A percentile compares a stretch with the other conserved stretches of the same genome.
Conservation (phyloP, 2,113 vertebrate species). For the Mirounga angustirostris region DNA sequence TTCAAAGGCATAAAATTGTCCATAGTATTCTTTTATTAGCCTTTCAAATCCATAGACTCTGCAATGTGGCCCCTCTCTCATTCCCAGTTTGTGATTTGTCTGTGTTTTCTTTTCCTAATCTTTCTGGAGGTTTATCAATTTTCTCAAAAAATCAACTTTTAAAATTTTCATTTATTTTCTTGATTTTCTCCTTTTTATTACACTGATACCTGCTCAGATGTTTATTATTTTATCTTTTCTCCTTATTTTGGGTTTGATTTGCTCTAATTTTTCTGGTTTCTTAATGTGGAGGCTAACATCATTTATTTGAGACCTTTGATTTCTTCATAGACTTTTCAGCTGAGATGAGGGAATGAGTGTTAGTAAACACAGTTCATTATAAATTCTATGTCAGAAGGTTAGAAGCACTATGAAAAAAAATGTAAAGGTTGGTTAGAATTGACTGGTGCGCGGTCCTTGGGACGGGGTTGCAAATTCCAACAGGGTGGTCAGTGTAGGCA, state of each 20-base stretch:
- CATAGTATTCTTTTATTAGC: background rate
- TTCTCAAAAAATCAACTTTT: background rate
- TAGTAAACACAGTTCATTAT: background rate
- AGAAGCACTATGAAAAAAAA: background rate
- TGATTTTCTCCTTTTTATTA: background rate
- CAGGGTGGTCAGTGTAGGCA: background rate
- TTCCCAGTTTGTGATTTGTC: background rate
- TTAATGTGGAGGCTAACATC: background rate
- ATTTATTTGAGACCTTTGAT: background rate
- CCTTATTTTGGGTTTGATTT: background rate
- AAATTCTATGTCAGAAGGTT: background rate
- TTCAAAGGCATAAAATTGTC: background rate
- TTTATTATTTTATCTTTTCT: background rate
- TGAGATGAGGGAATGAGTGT: background rate
- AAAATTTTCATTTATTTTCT: background rate
- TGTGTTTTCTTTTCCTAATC: background rate
- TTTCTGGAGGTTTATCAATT: background rate
- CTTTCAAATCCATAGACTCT: background rate
- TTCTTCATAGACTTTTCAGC: background rate
- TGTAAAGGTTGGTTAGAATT: background rate
- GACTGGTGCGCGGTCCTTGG: background rate
- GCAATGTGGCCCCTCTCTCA: background rate
- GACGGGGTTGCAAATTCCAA: background rate
- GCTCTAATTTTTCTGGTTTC: background rate
- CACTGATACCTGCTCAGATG: background rate